Evolutionary conservation across 2,113 vertebrate genomes (phyloP).

Genomic region (Cyprinus carpio): DNA sequence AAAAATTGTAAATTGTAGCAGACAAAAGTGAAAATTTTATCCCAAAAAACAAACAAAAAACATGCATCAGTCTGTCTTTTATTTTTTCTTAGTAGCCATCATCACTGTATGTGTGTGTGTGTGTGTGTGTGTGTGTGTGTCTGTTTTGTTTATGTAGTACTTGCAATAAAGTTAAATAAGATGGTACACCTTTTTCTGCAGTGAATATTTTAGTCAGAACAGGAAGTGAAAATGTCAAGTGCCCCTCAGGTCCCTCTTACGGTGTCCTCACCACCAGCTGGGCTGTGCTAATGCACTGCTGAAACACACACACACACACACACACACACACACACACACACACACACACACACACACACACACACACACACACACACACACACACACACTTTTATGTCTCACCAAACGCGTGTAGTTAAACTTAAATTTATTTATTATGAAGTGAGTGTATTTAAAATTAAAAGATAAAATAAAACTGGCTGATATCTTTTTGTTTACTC

Average conservation of each 20-base stretch:
- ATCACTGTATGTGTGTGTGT: neutral
- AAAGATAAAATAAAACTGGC: conserved; percentile 5
- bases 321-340: conserved; percentile 28
- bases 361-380: too few relatives aligned
- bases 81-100: neutral
- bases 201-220: conserved; percentile 17
- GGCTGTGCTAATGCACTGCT: neutral
- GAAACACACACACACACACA: conserved; percentile 15
- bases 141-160: neutral
- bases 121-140: too few relatives aligned
- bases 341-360: too few relatives aligned
- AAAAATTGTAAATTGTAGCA: too few relatives aligned
- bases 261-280: neutral
- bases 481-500: neutral
- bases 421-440: too few relatives aligned
- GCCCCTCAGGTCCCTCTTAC: neutral
- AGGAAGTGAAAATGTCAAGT: conserved; percentile 31
- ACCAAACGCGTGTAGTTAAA: too few relatives aligned
- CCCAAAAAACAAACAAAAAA: too few relatives aligned
- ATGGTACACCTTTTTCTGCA: neutral
- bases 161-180: neutral
- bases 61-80: neutral
- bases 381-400: too few relatives aligned
- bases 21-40: neutral
- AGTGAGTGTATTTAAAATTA: too few relatives aligned